Evolutionary conservation across 1,140 invertebrate genomes (phyloP), one percentile per base, ranked within the genome.

Genomic region (Lordiphosa clarofinis): DNA sequence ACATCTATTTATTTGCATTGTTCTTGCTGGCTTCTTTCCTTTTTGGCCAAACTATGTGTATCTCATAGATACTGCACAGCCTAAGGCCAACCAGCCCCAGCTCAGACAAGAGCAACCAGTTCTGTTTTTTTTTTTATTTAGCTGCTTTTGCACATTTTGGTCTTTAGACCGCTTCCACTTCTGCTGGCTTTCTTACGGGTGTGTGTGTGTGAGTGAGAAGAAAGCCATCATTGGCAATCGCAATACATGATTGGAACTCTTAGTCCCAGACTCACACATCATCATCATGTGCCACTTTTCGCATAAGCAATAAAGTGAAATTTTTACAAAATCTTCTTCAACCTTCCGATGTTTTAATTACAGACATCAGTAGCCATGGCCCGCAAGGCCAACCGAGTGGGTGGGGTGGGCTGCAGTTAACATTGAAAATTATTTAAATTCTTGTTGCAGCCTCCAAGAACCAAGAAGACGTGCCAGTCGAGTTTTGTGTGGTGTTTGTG

Each of bases 261-360:
- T 64, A 40, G 55, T 35, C 43, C 8, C 42, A 44, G n/a, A 44
- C 21, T 12, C 42, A 44, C 19, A 44, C 42, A n/a, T 28, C 24
- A 65, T 49, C 61, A 81, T 81, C 72, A 81, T 82, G 76, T 82
- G 76, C 76, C 46, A 82, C 76, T 82, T 82, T 82, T 82, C 72
- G 68, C 78, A 82, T 76, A 58, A 52, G 67, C 76, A 75, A 28
- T 82, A 81, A 81, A 82, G 76, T 82, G 76, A 82, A 82, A 82
- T 84, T 81, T 67, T 48, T 19, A 40, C 11, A 53, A 60, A 67
- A 15, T 82, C 66, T 81, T 72, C 70, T 73, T 81, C 43, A 35
- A 37, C 31, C 38, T 55, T 57, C 15, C 10, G 39, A 28, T 55
- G 44, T 39, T 52, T 11, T 37, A 6, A 44, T 54, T 53, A 56